phyloP scores from a whole-genome alignment of 1,140 invertebrate genomes.

The Neodiprion virginianus region DNA sequence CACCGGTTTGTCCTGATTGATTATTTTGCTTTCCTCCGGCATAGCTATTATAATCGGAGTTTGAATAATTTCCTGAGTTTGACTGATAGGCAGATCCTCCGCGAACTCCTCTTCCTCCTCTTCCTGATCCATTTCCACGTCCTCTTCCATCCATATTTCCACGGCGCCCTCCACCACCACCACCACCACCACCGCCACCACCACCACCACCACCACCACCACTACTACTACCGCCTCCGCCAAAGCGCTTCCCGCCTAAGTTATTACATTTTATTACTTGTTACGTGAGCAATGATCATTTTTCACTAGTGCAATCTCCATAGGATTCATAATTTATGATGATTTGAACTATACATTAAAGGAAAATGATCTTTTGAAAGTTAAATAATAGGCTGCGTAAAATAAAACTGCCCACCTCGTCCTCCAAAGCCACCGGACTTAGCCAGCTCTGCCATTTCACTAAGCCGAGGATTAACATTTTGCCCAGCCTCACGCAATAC shows the following conservation, averaged over 20 bases:
- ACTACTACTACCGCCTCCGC: constrained; percentile 37
- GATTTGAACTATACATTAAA: constrained; percentile 10
- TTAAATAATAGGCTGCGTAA: constrained; percentile 11
- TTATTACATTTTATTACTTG: constrained; percentile 9
- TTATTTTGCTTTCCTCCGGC: constrained; percentile 27
- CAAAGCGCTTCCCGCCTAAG: constrained; percentile 49
- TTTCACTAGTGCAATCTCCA: constrained; percentile 3
- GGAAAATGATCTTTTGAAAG: constrained; percentile 13
- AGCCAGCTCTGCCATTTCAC: constrained; percentile 60
- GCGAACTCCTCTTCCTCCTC: constrained; percentile 44
- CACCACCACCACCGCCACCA: constrained; percentile 38
- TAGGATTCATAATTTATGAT: constrained; percentile 11
- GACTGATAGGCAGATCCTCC: constrained; percentile 39
- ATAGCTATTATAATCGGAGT: constrained; percentile 40
- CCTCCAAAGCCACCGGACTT: constrained; percentile 48
- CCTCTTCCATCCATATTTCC: constrained; percentile 30
- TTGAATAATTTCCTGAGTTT: constrained; percentile 36
- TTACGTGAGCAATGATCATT: neutral
- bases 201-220: constrained; percentile 35
- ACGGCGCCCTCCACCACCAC: constrained; percentile 35
- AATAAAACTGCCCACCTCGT: constrained; percentile 41
- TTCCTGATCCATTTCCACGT: constrained; percentile 31
- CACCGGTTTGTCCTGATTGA: constrained; percentile 28
- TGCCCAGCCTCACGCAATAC: constrained; percentile 78
- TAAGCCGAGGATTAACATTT: constrained; percentile 67